These are phyloP conservation scores for Polietes domitor DNA, from an alignment of 2,888 invertebrate genomes.

Conservation along the genomic window DNA sequence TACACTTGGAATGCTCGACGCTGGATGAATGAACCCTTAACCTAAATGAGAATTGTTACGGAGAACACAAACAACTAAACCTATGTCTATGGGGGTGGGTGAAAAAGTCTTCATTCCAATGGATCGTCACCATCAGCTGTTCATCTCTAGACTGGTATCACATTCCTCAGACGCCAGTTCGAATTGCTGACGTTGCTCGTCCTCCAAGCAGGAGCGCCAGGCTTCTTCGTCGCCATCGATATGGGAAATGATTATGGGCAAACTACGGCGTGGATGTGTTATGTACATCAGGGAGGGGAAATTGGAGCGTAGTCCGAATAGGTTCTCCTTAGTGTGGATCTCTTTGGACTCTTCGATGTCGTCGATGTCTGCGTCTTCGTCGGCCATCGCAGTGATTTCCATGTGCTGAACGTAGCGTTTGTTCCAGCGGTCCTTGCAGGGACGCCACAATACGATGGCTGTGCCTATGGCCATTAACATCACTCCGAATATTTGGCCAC, in stretches of 20 bases:
- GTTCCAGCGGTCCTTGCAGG: conserved; percentile 68
- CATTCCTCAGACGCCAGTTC: conserved; percentile 8
- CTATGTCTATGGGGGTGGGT: background rate
- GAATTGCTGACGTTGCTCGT: conserved; percentile 30
- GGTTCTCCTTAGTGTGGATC: conserved; percentile 17
- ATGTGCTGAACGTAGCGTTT: conserved; percentile 72
- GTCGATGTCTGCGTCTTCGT: conserved; percentile 42
- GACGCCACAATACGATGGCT: conserved; percentile 72
- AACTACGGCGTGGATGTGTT: conserved; percentile 88
- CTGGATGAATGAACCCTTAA: conserved; percentile 47
- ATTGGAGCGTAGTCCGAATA: conserved; percentile 71
- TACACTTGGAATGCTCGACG: background rate
- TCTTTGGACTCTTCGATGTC: conserved; percentile 12
- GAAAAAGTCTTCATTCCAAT: background rate
- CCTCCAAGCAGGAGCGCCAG: conserved; percentile 42
- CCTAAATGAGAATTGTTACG: conserved; percentile 35
- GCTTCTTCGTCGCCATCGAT: conserved; percentile 89
- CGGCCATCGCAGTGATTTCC: conserved; percentile 68
- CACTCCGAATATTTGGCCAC: conserved; percentile 68
- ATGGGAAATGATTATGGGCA: conserved; percentile 90
- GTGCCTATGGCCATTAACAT: conserved; percentile 68
- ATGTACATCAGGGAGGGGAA: conserved; percentile 89
- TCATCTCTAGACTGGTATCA: conserved; percentile 3
- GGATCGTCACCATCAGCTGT: background rate
- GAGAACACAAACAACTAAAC: conserved; percentile 9